Evolutionary conservation across 2,113 vertebrate species (phyloP).

Genomic region (Ceratotherium simum): DNA sequence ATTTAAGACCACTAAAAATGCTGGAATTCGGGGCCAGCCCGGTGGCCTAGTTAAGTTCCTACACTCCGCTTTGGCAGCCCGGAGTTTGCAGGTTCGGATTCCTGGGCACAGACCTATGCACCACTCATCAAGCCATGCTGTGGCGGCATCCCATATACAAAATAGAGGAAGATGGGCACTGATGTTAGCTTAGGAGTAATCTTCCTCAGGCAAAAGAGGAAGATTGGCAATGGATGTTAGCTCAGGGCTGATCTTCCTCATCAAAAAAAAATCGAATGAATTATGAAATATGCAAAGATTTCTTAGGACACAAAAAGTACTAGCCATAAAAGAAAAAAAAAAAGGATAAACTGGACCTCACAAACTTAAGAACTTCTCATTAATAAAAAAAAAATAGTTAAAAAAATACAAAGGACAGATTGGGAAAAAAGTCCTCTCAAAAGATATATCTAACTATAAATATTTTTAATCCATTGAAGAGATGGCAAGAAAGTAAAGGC

Average conservation of each 20-base stretch:
- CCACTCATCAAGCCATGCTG: too few species aligned
- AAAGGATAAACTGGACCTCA: background rate
- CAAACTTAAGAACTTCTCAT: background rate
- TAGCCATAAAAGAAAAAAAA: background rate
- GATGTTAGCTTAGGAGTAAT: too few species aligned
- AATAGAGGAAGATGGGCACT: too few species aligned
- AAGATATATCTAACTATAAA: background rate
- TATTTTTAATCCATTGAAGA: constrained; percentile 33
- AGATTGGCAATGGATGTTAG: too few species aligned
- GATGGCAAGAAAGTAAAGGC: constrained; percentile 5
- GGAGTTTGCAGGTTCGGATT: too few species aligned
- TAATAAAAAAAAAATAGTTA: background rate
- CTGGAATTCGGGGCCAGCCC: background rate
- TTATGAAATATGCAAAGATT: background rate
- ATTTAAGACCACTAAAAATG: background rate
- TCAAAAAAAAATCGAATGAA: background rate
- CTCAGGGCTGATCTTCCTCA: too few species aligned
- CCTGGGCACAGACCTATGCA: too few species aligned
- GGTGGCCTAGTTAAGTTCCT: too few species aligned
- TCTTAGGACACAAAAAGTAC: constrained; percentile 6
- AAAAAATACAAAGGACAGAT: background rate
- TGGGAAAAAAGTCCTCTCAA: background rate
- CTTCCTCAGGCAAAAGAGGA: too few species aligned
- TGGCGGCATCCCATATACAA: too few species aligned
- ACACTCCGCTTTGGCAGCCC: too few species aligned